A percentile compares a stretch with the other conserved stretches of the same genome.
Evolutionary conservation across 1,140 invertebrate species (phyloP).

Genomic region (Coelopa frigida): DNA sequence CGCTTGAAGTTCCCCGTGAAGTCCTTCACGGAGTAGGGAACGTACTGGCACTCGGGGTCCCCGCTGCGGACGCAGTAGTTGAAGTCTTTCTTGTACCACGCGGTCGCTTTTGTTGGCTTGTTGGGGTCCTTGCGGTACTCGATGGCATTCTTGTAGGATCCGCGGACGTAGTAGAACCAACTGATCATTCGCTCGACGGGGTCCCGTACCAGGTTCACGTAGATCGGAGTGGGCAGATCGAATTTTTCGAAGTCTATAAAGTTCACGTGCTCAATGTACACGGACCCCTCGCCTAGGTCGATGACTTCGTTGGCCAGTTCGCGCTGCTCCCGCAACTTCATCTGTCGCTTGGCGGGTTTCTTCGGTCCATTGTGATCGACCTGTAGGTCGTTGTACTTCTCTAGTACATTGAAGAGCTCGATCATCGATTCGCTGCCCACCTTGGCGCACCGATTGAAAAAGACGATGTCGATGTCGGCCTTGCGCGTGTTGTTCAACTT

Average conservation of each 20-base stretch:
- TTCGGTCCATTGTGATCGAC: conserved; percentile 29
- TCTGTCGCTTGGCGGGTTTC: conserved; percentile 5
- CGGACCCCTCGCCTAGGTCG: conserved; percentile 21
- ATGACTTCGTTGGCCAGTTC: conserved; percentile 19
- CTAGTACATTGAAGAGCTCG: conserved; percentile 64
- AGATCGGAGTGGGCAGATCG: conserved; percentile 71
- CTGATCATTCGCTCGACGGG: conserved; percentile 84
- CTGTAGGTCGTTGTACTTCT: conserved; percentile 1
- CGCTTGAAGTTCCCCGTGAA: conserved; percentile 69
- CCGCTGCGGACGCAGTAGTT: conserved; percentile 72
- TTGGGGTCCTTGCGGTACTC: conserved; percentile 64
- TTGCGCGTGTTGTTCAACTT: conserved; percentile 69
- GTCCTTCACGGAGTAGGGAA: conserved; percentile 66
- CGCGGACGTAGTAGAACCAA: conserved; percentile 73
- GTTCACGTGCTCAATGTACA: conserved; percentile 38
- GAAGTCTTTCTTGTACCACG: conserved; percentile 82
- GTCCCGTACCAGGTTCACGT: conserved; percentile 81
- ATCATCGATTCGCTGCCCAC: conserved; percentile 81
- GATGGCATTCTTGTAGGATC: conserved; percentile 54
- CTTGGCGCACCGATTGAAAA: conserved; percentile 85
- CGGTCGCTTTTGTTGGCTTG: conserved; percentile 65
- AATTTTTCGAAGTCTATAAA: conserved; percentile 59
- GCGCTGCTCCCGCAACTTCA: conserved; percentile 12
- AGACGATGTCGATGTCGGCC: conserved; percentile 49
- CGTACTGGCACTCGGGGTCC: conserved; percentile 73